phyloP scores from a whole-genome alignment of 2,113 vertebrate species.

The western clawed frog (Xenopus tropicalis) region UCB_Xtro_10.0 CM004446.2:30207001-30207500 shows the following conservation, averaged over 20 bases:
- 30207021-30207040: rapidly evolving
- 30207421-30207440: conserved; percentile 51
- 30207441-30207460: conserved; percentile 55
- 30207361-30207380: conserved; percentile 62
- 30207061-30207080: rapidly evolving
- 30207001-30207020: background rate
- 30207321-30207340: conserved; percentile 23
- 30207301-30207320: background rate
- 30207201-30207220: too few relatives aligned
- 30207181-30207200: background rate
- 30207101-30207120: background rate
- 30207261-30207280: rapidly evolving
- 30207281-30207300: background rate
- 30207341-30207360: conserved; percentile 58
- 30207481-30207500: conserved; percentile 57
- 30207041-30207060: background rate
- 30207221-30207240: too few relatives aligned
- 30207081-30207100: too few relatives aligned
- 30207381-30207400: conserved; percentile 52
- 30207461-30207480: conserved; percentile 36
- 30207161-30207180: too few relatives aligned
- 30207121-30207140: background rate
- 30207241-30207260: too few relatives aligned
- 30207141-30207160: background rate
- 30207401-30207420: conserved; percentile 60